Evolutionary conservation across 1,140 invertebrate species (phyloP).

Genomic region (Caerostris darwini): DNA sequence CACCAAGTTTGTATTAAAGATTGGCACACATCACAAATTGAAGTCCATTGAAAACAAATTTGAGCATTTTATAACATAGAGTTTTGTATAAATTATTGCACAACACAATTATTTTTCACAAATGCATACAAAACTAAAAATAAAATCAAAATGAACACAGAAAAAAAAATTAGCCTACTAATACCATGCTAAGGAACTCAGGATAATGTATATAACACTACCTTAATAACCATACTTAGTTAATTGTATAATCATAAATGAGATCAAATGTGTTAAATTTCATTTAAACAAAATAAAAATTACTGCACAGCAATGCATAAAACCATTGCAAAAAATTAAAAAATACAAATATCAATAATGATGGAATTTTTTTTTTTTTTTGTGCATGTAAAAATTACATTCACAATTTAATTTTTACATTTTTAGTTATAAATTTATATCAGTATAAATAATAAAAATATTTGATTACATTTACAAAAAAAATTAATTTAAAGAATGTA

Average conservation of each 20-base stretch:
- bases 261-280: neutral
- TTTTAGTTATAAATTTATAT: too few relatives aligned
- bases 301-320: neutral
- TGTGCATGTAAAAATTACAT: too few relatives aligned
- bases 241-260: neutral
- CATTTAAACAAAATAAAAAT: neutral
- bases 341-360: neutral
- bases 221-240: neutral
- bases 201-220: neutral
- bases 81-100: neutral
- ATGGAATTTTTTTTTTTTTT: neutral
- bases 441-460: too few relatives aligned
- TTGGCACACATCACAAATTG: neutral
- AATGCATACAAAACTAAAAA: neutral
- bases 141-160: conserved; percentile 17
- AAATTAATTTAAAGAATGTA: too few relatives aligned
- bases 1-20: neutral
- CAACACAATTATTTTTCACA: neutral
- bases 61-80: neutral
- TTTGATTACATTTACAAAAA: too few relatives aligned
- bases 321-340: neutral
- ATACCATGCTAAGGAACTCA: conserved; percentile 16
- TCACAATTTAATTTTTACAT: too few relatives aligned
- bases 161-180: conserved; percentile 12
- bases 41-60: neutral